Percentiles rank a stretch among this genome's conserved stretches.
Conservation (phyloP, 2,113 vertebrate species). For the Myotis yumanensis region DNA sequence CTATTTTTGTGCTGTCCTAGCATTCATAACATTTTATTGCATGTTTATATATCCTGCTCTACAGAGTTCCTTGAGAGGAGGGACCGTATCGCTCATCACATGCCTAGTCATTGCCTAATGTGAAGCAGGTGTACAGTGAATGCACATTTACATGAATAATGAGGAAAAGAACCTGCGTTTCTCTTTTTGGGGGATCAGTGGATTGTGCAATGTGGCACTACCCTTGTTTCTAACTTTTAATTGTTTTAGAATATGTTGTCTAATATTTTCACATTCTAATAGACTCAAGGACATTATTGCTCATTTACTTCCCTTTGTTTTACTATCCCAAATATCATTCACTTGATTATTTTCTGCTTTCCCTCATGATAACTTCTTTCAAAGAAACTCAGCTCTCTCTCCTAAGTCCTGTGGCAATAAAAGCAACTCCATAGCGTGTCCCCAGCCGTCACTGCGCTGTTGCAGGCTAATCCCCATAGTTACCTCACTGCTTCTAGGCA, state of each 20-base stretch:
- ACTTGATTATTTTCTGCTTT: constrained; percentile 34
- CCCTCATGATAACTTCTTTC: neutral
- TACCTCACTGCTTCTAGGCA: constrained; percentile 66
- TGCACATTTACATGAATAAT: neutral
- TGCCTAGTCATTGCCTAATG: neutral
- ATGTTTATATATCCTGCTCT: neutral
- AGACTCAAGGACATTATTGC: neutral
- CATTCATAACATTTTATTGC: neutral
- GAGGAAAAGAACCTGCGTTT: neutral
- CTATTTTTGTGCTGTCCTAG: neutral
- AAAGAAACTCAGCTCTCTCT: neutral
- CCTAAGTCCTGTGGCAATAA: constrained; percentile 33
- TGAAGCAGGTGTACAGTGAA: neutral
- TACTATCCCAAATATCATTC: neutral
- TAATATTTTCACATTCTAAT: neutral
- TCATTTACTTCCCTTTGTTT: constrained; percentile 43
- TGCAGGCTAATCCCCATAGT: constrained; percentile 53
- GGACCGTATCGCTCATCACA: neutral
- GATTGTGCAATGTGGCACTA: neutral
- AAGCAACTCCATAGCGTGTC: neutral
- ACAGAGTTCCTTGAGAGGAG: neutral
- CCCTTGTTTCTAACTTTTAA: neutral
- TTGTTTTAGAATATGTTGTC: neutral
- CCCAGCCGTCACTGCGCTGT: neutral
- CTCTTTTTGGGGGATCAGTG: neutral